Base-by-base conservation (phyloP, 2,888 invertebrate species). In the Callosobruchus maculatus region DNA sequence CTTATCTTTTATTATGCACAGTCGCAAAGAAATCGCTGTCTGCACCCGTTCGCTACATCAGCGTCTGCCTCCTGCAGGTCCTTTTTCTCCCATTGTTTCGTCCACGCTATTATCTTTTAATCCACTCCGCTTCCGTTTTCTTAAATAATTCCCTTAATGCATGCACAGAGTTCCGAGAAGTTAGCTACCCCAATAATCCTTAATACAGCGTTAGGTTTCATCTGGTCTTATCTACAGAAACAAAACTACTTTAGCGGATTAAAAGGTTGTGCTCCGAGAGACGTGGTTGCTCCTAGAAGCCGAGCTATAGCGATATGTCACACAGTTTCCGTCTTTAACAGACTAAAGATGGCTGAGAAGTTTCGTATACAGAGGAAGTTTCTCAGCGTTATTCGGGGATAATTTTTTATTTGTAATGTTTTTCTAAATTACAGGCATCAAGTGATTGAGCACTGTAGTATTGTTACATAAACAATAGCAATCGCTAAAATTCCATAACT, bases 231-330 rank as follows among this genome's bases (percentile, higher is more conserved):
- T 67, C 71, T 70, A 67, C 26, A 74, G 71, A 30, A 72, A 73
- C 74, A 74, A 72, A 73, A 72, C 74, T 76, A 72, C 76, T 76
- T 76, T 74, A 74, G 69, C 22, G 76, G 76, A 76, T 76, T 76
- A 76, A 76, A 74, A 76, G 74, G 74, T 76, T 74, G 76, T 71
- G 73, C 68, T 71, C 73, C 70, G 26, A 49, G 71, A 67, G 49
- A 49, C 13, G 49, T 1, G 3, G 49, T 13, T 18, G 49, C 49
- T 75, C 70, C 66, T 26, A 67, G 70, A 73, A 75, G 71, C 75
- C 69, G 30, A 70, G 73, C 71, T 72, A 73, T 67, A 70, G 67
- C 74, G 76, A 76, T 76, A 76, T 76, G 76, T 76, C 76, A 76
- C 74, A 72, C 70, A 71, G 70, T 73, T 73, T 72, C 71, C 71